Percentiles rank a stretch among this genome's conserved stretches.
Evolutionary conservation across 1,140 invertebrate genomes (phyloP).

Genomic region (Pomacea maculata): DNA sequence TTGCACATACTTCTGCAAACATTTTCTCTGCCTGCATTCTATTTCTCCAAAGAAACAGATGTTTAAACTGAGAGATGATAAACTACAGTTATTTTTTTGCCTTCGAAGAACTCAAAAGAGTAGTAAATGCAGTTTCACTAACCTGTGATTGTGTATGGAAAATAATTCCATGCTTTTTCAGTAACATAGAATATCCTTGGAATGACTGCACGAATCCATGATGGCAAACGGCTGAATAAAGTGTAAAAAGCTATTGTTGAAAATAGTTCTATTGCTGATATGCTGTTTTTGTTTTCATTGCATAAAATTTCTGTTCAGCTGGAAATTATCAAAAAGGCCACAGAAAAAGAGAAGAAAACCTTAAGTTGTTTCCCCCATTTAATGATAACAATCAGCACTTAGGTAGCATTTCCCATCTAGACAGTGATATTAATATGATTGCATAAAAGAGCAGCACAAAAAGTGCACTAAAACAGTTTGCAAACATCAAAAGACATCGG

Average conservation of each 20-base stretch:
- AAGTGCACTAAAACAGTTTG: no score
- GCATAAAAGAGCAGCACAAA: no score
- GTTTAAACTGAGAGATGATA: not conserved
- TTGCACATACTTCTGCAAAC: not conserved
- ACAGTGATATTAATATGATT: not conserved
- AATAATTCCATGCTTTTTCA: constrained; percentile 95
- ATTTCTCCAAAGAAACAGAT: not conserved
- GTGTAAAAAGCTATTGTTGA: not conserved
- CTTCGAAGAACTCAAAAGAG: not conserved
- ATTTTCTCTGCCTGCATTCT: not conserved
- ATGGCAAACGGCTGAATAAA: constrained; percentile 82
- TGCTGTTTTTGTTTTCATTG: not conserved
- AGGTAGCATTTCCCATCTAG: not conserved
- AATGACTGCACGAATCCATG: constrained; percentile 87
- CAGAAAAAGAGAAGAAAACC: not conserved
- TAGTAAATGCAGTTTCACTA: constrained; percentile 1
- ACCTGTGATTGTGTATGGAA: constrained; percentile 91
- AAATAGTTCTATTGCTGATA: not conserved
- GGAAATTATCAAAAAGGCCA: not conserved
- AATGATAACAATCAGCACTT: not conserved
- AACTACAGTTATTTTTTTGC: not conserved
- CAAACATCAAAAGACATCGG: no score
- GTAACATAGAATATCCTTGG: constrained; percentile 92
- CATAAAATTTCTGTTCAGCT: not conserved
- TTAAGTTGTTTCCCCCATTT: not conserved